Evolutionary conservation across 2,797 vertebrate species (phyloP), one percentile per base, ranked within the genome.

Genomic region (Micrastur ruficollis): DNA sequence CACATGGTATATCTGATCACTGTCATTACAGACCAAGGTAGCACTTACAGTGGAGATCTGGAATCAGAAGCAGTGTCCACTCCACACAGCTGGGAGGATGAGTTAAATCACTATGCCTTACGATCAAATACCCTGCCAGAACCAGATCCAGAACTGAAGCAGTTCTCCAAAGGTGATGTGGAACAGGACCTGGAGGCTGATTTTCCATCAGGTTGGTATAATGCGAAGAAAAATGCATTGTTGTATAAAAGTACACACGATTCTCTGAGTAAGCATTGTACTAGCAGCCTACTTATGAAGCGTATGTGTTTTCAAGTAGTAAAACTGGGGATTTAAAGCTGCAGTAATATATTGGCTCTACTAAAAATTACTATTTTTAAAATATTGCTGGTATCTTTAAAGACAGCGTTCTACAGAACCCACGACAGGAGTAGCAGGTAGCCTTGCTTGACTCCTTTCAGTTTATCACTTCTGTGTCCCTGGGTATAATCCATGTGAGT

Each of bases 141-240:
- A 8, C 98, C 97, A 27, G 97, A 98, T 2, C 47, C 95, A 1
- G 98, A 98, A 8, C 80, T 97, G 40, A 98, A 97, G 72, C 98
- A 82, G 67, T 97, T 98, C 34, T 93, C 97, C 80, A 98, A 97
- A 97, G 94, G 97, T 17, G 98, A 98, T 19, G 98, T 98, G 73
- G 95, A 98, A 62, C 98, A 99, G 98, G 99, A 99, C 97, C 90
- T 99, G 31, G 99, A 99, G 96, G 98, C 99, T 4, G 99, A 99
- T 97, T 99, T 99, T 83, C 98, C 99, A 68, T 97, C 99, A 86
- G 99, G 99, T 99, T 75, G 84, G 99, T 98, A 29, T 32, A 36
- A 52, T 2, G 5, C 29, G 55, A 27, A 42, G n/a, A 25, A 78
- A 92, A 86, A 42, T 5, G n/a, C 8, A 0, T 11, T 53, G 13